Base-by-base conservation (phyloP, 2,797 vertebrate species). In the Valencia hispanica region DNA sequence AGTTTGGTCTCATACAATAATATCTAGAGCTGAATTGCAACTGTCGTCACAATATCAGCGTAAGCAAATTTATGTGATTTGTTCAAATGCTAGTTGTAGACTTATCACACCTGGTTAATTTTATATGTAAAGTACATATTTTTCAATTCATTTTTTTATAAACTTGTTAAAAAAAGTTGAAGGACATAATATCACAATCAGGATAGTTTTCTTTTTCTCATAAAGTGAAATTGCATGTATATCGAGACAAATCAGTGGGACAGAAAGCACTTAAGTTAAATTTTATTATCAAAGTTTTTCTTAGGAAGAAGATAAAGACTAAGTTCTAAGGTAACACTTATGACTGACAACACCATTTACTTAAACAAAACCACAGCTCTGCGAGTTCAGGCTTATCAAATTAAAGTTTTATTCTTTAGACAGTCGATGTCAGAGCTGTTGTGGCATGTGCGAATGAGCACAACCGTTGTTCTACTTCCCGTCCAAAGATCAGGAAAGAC, bases 211-310 rank as follows among this genome's bases (percentile, higher is more conserved):
- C 11, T 1, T 5, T 11, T 66, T 66, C n/a, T 25, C 25, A 43
- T 12, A 43, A 53, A 71, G 39, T 53, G 14, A 71, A 27, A 68
- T 12, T 55, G 32, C 8, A 70, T 32, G 5, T 0, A 66, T 11
- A 51, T 3, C 15, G 20, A n/a, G 14, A 57, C 27, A 39, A 34
- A 68, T 43, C n/a, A 47, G 34, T 4, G 45, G 34, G 18, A 30
- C 2, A 72, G 18, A 77, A n/a, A 41, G 0, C 0, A 68, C 2
- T 43, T 22, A 50, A 15, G 47, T 39, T 51, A 47, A 0, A 69
- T 83, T 90, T 91, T 91, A 91, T 91, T 91, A 36, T 15, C 78
- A 89, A 90, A 3, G 14, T 3, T 47, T 57, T 68, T 69, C 47
- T 5, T 20, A 75, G 84, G 32, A 81, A 77, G 81, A 85, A 63